These are phyloP conservation scores for Drosophila setifemur DNA, from an alignment of 1,140 invertebrate species.

Conservation along the genomic window DNA sequence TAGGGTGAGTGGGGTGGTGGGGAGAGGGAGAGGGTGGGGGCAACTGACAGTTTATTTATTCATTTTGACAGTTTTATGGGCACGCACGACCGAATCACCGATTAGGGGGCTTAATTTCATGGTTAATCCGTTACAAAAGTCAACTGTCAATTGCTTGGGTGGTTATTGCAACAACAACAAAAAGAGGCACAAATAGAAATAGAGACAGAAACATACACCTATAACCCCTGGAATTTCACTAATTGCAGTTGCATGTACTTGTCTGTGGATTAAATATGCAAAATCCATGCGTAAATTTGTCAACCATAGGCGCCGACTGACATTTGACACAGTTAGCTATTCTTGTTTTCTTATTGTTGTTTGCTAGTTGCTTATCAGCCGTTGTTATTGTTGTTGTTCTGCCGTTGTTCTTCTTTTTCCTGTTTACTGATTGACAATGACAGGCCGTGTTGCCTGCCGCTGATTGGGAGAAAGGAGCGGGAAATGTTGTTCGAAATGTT, in stretches of 20 bases:
- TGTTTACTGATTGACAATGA: constrained; percentile 38
- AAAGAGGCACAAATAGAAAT: too few species aligned
- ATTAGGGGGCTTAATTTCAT: constrained; percentile 59
- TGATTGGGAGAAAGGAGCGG: constrained; percentile 20
- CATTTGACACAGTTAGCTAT: constrained; percentile 54
- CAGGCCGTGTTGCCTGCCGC: constrained; percentile 6
- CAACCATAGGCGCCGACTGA: constrained; percentile 47
- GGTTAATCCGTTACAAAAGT: constrained; percentile 69
- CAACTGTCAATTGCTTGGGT: constrained; percentile 54
- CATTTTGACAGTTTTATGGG: constrained; percentile 56
- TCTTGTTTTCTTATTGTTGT: background rate
- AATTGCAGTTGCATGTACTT: constrained; percentile 59
- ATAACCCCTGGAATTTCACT: constrained; percentile 13
- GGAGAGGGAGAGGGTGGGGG: background rate
- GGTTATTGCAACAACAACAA: constrained; percentile 2
- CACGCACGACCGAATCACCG: constrained; percentile 48
- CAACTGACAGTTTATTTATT: constrained; percentile 47
- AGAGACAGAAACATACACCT: too few species aligned
- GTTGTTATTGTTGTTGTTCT: constrained; percentile 12
- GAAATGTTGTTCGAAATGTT: constrained; percentile 21
- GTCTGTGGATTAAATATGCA: constrained; percentile 44
- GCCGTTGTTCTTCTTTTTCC: constrained; percentile 12
- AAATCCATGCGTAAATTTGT: constrained; percentile 52
- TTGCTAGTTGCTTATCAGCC: background rate
- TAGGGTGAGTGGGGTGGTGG: background rate